These are phyloP conservation scores for Meiosimyza platycephala DNA, from an alignment of 2,888 invertebrate species.

Conservation along the genomic window DNA sequence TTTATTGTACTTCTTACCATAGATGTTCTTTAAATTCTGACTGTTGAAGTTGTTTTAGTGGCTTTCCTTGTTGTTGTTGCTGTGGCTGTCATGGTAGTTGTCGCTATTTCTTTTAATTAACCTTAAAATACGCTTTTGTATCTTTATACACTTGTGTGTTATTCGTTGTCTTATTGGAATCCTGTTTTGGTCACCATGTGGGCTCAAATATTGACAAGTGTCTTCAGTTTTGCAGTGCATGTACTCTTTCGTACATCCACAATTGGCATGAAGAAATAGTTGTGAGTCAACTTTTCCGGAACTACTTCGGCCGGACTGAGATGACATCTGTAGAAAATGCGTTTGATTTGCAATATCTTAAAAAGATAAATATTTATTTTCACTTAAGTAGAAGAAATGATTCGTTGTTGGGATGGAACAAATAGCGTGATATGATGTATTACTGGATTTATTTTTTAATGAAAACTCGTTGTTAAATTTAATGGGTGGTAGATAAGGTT, in stretches of 20 bases:
- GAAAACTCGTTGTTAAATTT: too few species aligned
- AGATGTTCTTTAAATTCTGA: too few species aligned
- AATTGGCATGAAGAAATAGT: background rate
- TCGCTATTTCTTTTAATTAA: slow-evolving; percentile 30
- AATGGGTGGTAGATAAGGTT: too few species aligned
- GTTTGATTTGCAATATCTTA: too few species aligned
- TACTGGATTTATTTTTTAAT: too few species aligned
- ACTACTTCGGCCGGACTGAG: background rate
- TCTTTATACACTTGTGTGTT: background rate
- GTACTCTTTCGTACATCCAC: too few species aligned
- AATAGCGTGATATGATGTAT: too few species aligned
- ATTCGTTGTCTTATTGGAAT: background rate
- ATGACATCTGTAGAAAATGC: slow-evolving; percentile 5
- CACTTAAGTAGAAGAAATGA: too few species aligned
- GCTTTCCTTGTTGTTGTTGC: background rate
- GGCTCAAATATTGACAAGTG: slow-evolving; percentile 22
- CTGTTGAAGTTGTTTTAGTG: background rate
- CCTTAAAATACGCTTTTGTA: slow-evolving; percentile 13
- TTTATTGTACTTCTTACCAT: background rate
- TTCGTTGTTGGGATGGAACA: too few species aligned
- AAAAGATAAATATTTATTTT: too few species aligned
- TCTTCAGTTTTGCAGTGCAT: background rate
- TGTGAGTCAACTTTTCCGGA: slow-evolving; percentile 7
- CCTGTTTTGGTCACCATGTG: slow-evolving; percentile 25
- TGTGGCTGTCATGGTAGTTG: slow-evolving; percentile 4